Evolutionary conservation across 2,113 vertebrate genomes (phyloP).

Genomic region (Callaeas wilsoni): DNA sequence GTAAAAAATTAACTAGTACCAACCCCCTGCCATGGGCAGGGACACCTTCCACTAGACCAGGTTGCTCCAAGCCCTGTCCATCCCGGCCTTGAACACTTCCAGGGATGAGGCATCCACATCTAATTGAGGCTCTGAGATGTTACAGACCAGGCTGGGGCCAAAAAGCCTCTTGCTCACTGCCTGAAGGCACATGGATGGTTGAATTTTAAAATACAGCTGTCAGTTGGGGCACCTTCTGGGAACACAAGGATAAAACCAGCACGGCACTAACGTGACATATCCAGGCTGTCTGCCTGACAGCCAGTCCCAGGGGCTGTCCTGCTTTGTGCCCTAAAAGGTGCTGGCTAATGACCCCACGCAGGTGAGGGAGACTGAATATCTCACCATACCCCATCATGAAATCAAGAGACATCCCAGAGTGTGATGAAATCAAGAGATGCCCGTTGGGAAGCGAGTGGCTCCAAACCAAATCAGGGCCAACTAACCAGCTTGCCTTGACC

Average conservation of each 20-base stretch:
- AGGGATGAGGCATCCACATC: neutral
- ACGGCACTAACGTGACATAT: neutral
- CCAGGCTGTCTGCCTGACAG: neutral
- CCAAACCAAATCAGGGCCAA: neutral
- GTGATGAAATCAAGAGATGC: neutral
- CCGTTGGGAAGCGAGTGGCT: rapidly evolving
- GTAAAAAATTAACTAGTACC: neutral
- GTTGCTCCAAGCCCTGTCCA: neutral
- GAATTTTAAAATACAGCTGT: neutral
- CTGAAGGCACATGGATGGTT: neutral
- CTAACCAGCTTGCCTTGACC: neutral
- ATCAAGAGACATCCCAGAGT: neutral
- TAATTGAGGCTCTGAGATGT: neutral
- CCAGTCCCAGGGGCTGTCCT: neutral
- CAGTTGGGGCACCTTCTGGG: neutral
- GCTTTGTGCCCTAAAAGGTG: rapidly evolving
- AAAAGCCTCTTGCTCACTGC: neutral
- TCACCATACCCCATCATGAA: neutral
- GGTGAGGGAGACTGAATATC: neutral
- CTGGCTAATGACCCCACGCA: neutral
- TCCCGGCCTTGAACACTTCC: neutral
- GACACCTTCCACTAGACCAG: neutral
- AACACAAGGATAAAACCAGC: neutral
- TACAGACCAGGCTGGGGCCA: neutral
- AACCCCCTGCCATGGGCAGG: neutral